phyloP scores from a whole-genome alignment of 2,113 vertebrate genomes.

The Phalacrocorax brasilianus region DNA sequence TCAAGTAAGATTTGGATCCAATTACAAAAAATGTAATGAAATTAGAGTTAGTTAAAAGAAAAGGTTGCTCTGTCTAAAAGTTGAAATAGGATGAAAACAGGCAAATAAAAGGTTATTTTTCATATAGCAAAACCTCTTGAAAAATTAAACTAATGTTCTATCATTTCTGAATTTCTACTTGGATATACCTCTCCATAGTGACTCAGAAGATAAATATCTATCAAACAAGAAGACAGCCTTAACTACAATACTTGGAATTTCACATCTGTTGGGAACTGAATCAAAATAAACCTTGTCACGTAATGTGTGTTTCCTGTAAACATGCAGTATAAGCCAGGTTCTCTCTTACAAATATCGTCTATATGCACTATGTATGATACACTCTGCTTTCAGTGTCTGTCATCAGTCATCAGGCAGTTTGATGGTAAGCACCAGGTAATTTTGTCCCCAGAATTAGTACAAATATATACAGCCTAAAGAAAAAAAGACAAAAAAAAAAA shows the following conservation, averaged over 20 bases:
- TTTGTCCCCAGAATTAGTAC: background rate
- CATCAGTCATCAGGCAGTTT: background rate
- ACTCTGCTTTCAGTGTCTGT: background rate
- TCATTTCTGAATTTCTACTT: background rate
- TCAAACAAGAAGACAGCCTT: background rate
- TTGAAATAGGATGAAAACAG: background rate
- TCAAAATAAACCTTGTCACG: conserved; percentile 2
- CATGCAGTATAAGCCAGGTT: background rate
- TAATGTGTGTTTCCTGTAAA: background rate
- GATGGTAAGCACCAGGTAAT: background rate
- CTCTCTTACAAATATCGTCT: background rate
- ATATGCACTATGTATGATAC: background rate
- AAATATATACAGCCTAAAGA: background rate
- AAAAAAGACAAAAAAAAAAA: background rate
- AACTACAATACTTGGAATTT: background rate
- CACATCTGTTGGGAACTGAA: background rate
- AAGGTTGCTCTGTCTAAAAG: background rate
- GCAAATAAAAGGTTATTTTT: background rate
- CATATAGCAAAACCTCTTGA: background rate
- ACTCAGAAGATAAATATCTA: conserved; percentile 5
- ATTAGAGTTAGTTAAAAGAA: background rate
- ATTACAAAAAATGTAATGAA: background rate
- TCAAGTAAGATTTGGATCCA: background rate
- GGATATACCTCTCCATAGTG: background rate
- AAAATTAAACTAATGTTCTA: background rate